Base-by-base conservation (phyloP, 2,888 invertebrate species). In the Phyto melanocephala region DNA sequence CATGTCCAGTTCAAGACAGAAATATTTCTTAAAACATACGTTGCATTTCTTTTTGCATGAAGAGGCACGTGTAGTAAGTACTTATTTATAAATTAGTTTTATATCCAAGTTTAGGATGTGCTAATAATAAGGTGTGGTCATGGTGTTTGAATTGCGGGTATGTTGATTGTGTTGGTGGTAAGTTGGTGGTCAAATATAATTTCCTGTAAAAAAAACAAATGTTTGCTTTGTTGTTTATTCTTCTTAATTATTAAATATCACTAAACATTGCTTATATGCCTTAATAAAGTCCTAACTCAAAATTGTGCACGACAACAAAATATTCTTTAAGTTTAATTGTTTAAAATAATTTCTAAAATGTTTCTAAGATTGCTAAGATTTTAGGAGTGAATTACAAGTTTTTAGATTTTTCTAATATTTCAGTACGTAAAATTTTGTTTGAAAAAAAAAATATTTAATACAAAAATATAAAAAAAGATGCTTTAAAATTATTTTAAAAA, bases 31-130 rank as follows among this genome's bases (percentile, higher is more conserved):
- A 50, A 56, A 71, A 50, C 58, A 60, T n/a, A 42, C 40, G 58
- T 67, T 37, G 58, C 58, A 67, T 79, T 67, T 56, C 52, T 58
- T 79, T 79, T 79, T 71, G 71, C 70, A 67, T 71, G 75, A 60
- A 33, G 45, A 62, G 82, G 82, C 82, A 82, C 82, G 82, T 82
- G 82, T 28, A 65, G 40, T 15, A 67, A 71, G 58, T 74, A 63
- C 37, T 28, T 62, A 33, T 17, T 28, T 54, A 15, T 40, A 54
- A 63, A 35, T n/a, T n/a, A 22, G 28, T 22, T 28, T 3, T 33
- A 52, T 17, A 63, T 3, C 70, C 35, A 63, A 70, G 33, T 60
- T 72, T 72, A 63, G 54, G 77, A 72, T 75, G 75, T 80, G 81
- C 67, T 72, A 72, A 81, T 67, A 62, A 77, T 20, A 58, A 82